Conservation (phyloP, 2,113 vertebrate genomes). For the Tauraco erythrolophus region DNA sequence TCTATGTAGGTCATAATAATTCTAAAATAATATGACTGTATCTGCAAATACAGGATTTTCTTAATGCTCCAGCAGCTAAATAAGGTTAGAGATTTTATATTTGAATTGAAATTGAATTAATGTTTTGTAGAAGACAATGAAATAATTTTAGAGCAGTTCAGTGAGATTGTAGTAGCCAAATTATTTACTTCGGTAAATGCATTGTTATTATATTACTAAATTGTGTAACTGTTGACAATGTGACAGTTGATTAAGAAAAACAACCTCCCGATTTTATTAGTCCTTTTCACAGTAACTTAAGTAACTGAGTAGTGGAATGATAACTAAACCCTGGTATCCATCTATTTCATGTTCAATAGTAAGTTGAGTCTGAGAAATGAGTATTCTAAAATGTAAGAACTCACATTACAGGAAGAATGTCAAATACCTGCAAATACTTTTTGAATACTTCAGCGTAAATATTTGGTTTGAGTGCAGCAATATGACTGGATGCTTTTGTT, state of each 20-base stretch:
- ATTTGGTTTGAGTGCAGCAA: not conserved
- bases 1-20: conserved; percentile 20
- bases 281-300: not conserved
- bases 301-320: not conserved
- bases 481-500: not conserved
- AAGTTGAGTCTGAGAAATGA: not conserved
- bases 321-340: not conserved
- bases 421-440: not conserved
- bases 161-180: not conserved
- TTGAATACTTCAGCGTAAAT: not conserved
- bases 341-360: not conserved
- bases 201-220: not conserved
- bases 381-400: not conserved
- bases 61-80: not conserved
- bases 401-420: not conserved
- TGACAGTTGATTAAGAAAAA: not conserved
- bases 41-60: not conserved
- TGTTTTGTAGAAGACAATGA: not conserved
- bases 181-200: not conserved
- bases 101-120: not conserved
- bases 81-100: not conserved
- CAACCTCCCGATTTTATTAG: not conserved
- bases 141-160: not conserved
- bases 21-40: not conserved
- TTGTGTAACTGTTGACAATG: not conserved